A percentile compares a stretch with the other conserved stretches of the same genome.
phyloP scores from a whole-genome alignment of 2,797 vertebrate genomes.

The Spheniscus humboldti region DNA sequence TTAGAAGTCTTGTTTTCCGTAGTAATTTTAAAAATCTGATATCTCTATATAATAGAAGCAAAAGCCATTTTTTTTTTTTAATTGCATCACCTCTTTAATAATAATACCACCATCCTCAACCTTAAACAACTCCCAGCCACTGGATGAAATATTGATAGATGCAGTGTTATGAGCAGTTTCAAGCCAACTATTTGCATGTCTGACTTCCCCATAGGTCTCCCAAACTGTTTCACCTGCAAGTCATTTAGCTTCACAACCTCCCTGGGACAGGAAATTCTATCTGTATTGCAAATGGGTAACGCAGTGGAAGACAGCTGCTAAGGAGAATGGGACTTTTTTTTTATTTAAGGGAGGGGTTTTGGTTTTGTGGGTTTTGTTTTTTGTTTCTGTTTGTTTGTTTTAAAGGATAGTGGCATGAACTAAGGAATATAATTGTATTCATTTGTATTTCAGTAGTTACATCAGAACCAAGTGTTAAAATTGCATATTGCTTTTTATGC shows the following conservation, averaged over 20 bases:
- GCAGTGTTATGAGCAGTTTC: not conserved
- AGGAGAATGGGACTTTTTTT: not conserved
- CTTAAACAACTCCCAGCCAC: not conserved
- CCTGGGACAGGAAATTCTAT: not conserved
- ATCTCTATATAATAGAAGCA: not conserved
- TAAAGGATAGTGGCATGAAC: not conserved
- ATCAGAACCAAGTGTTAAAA: not conserved
- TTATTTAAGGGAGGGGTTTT: not conserved
- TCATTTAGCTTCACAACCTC: not conserved
- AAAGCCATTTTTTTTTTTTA: not conserved
- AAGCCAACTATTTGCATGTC: not conserved
- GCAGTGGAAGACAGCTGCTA: not conserved
- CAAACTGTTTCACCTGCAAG: not conserved
- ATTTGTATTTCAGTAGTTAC: not conserved
- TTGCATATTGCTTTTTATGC: not conserved
- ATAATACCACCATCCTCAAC: not conserved
- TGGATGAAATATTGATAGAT: not conserved
- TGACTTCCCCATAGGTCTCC: not conserved
- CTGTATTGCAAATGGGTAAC: not conserved
- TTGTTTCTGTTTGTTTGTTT: not conserved
- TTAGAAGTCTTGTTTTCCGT: not conserved
- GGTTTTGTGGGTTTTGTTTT: not conserved
- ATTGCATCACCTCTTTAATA: rapidly evolving
- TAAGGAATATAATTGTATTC: not conserved
- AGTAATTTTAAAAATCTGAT: not conserved